These are phyloP conservation scores for Penelope pileata DNA, from an alignment of 2,113 vertebrate genomes.

Conservation along the genomic window DNA sequence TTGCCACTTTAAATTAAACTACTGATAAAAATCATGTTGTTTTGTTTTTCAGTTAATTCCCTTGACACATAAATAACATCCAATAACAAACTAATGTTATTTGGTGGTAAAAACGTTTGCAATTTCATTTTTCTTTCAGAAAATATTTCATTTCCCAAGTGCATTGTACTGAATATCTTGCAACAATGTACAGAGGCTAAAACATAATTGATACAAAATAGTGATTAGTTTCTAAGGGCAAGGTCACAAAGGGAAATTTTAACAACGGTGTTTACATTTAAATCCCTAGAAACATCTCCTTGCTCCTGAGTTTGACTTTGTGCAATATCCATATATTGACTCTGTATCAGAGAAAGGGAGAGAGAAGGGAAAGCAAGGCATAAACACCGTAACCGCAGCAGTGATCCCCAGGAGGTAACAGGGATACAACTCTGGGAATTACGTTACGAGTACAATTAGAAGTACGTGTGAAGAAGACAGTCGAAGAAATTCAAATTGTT, in stretches of 20 bases:
- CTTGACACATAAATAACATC: background rate
- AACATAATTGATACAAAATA: background rate
- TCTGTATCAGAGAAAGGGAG: background rate
- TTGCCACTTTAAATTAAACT: background rate
- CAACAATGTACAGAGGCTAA: background rate
- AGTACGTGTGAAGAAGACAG: background rate
- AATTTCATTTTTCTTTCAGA: background rate
- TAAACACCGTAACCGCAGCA: background rate
- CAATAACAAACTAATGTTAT: background rate
- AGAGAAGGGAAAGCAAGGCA: background rate
- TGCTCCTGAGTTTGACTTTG: background rate
- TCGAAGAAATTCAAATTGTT: background rate
- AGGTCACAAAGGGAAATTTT: background rate
- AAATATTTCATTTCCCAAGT: background rate
- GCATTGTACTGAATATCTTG: rapidly evolving
- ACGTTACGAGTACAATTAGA: background rate
- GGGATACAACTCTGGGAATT: background rate
- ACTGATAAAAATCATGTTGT: background rate
- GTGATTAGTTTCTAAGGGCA: background rate
- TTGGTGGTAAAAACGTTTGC: background rate
- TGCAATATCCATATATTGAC: background rate
- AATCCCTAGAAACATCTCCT: background rate
- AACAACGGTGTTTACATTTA: background rate
- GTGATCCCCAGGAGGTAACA: background rate
- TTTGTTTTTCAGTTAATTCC: background rate